phyloP scores from a whole-genome alignment of 2,888 invertebrate species.

The Noctua fimbriata region DNA sequence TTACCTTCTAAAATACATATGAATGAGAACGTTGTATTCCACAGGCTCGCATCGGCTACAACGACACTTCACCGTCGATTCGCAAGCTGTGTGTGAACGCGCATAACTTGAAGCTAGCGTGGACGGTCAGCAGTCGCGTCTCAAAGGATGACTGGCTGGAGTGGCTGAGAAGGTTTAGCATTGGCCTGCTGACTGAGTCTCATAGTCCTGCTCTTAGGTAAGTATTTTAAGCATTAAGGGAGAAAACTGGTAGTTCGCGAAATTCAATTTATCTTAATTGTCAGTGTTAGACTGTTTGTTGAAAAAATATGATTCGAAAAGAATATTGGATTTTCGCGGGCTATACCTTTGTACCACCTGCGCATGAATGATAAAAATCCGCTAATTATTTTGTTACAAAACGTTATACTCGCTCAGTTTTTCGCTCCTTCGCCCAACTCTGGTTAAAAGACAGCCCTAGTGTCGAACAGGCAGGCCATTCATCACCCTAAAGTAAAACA shows the following conservation, averaged over 20 bases:
- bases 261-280: too few relatives aligned
- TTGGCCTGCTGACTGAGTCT: slow-evolving; percentile 98
- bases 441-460: not conserved
- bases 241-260: too few relatives aligned
- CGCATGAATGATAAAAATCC: not conserved
- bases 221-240: not conserved
- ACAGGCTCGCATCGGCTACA: slow-evolving; percentile 81
- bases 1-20: not conserved
- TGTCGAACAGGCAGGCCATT: not conserved
- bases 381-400: not conserved
- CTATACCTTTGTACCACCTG: too few relatives aligned
- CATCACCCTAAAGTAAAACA: not conserved
- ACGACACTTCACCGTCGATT: slow-evolving; percentile 92
- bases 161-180: slow-evolving; percentile 97
- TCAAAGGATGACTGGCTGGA: slow-evolving; percentile 99
- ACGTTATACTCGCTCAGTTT: not conserved
- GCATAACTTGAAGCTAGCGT: slow-evolving; percentile 95
- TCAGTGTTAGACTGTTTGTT: too few relatives aligned
- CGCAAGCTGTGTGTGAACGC: slow-evolving; percentile 96
- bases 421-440: not conserved
- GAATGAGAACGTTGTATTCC: not conserved
- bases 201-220: slow-evolving; percentile 97
- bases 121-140: slow-evolving; percentile 97
- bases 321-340: too few relatives aligned
- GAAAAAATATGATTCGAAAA: too few relatives aligned